Conservation (phyloP, 92 coral and sea anemone genomes). For the Epizoanthus fatuus region DNA sequence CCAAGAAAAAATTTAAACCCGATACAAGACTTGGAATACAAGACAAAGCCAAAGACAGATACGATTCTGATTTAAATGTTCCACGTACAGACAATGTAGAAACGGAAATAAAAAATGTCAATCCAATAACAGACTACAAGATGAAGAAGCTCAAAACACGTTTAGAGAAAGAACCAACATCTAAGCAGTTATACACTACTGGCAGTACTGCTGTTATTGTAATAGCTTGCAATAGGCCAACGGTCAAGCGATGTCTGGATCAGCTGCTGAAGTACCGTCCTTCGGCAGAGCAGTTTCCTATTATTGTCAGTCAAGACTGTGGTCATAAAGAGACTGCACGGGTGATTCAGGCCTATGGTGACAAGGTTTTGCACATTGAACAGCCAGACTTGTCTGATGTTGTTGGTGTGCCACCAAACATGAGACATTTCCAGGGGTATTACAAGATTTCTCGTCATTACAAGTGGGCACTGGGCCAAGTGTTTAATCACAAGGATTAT, state of each 20-base stretch:
- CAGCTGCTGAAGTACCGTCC: constrained; percentile 86
- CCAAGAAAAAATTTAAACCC: too few species aligned
- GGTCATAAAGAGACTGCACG: constrained; percentile 86
- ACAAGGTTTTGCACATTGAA: constrained; percentile 69
- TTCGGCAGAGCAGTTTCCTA: constrained; percentile 86
- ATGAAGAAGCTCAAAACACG: neutral
- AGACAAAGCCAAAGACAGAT: neutral
- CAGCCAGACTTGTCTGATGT: constrained; percentile 92
- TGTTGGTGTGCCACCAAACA: constrained; percentile 76
- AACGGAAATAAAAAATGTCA: neutral
- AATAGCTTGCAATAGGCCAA: constrained; percentile 93
- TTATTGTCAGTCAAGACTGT: constrained; percentile 97
- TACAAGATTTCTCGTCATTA: constrained; percentile 96
- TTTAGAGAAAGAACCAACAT: neutral
- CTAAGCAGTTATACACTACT: constrained; percentile 53
- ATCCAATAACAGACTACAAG: neutral
- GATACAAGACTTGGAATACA: neutral
- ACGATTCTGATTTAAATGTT: neutral
- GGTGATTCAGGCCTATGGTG: constrained; percentile 81
- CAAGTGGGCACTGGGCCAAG: constrained; percentile 94
- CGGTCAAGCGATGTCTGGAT: constrained; percentile 90
- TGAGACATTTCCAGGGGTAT: constrained; percentile 93
- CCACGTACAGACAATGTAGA: neutral
- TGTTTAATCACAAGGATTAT: constrained; percentile 86
- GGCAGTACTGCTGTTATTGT: constrained; percentile 83